These are phyloP conservation scores for Himalopsyche tibetana DNA, from an alignment of 2,888 invertebrate species.

Conservation along the genomic window DNA sequence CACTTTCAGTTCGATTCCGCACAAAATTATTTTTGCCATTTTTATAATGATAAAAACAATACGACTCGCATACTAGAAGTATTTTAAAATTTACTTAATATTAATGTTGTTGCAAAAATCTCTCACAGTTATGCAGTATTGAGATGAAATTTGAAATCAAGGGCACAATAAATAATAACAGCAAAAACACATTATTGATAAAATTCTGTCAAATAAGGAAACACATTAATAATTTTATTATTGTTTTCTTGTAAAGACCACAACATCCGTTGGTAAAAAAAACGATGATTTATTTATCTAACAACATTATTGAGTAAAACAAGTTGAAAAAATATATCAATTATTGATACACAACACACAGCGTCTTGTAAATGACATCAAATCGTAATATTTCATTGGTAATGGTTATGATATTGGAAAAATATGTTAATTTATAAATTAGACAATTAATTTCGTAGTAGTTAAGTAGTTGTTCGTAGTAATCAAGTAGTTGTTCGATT, in stretches of 20 bases:
- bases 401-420: too few species aligned
- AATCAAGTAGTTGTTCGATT: too few species aligned
- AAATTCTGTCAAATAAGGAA: background rate
- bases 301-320: background rate
- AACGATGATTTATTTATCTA: background rate
- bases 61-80: too few species aligned
- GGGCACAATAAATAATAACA: constrained; percentile 28
- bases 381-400: too few species aligned
- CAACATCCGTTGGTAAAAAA: constrained; percentile 18
- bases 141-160: background rate
- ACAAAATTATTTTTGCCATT: background rate
- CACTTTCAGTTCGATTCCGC: background rate
- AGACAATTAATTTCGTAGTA: too few species aligned
- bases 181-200: background rate
- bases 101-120: too few species aligned
- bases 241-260: constrained; percentile 17
- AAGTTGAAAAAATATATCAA: background rate
- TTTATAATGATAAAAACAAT: too few species aligned
- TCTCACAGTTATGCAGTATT: background rate
- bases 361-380: too few species aligned
- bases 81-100: too few species aligned
- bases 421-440: too few species aligned
- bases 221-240: background rate
- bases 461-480: too few species aligned
- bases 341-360: background rate